These are phyloP conservation scores for Varanus salvator DNA, from an alignment of 2,113 vertebrate genomes.

Conservation along the genomic window DNA sequence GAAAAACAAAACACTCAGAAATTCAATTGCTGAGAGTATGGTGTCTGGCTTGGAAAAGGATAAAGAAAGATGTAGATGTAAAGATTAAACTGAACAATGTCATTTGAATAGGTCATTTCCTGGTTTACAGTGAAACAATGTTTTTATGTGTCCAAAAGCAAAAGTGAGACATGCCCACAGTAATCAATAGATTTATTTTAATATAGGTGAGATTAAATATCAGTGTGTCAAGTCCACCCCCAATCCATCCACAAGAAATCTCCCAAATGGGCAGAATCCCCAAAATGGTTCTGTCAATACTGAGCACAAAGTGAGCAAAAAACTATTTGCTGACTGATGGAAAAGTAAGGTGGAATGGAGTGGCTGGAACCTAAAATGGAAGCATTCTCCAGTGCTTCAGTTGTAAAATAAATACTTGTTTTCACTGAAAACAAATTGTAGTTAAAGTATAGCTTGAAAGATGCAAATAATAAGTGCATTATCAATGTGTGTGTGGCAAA, in stretches of 20 bases:
- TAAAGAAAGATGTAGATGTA: background rate
- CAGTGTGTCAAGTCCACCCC: background rate
- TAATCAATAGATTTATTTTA: background rate
- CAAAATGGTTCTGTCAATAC: background rate
- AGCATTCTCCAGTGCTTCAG: background rate
- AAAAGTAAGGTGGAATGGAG: background rate
- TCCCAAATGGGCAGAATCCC: background rate
- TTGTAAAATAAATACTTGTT: background rate
- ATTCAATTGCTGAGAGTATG: too few species aligned
- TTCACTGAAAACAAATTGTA: background rate
- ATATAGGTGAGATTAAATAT: background rate
- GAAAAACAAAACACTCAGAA: too few species aligned
- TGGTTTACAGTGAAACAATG: background rate
- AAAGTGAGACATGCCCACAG: background rate
- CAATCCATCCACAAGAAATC: background rate
- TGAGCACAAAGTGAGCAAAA: background rate
- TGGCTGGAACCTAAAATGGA: background rate
- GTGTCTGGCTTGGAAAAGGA: too few species aligned
- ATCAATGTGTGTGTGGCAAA: background rate
- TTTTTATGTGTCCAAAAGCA: background rate
- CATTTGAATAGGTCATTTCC: background rate
- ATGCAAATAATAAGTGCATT: background rate
- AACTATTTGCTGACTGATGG: background rate
- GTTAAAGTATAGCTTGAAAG: background rate
- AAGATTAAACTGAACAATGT: background rate